Base-by-base conservation (phyloP, 1,140 invertebrate genomes). In the Drosophila sturtevanti region DNA sequence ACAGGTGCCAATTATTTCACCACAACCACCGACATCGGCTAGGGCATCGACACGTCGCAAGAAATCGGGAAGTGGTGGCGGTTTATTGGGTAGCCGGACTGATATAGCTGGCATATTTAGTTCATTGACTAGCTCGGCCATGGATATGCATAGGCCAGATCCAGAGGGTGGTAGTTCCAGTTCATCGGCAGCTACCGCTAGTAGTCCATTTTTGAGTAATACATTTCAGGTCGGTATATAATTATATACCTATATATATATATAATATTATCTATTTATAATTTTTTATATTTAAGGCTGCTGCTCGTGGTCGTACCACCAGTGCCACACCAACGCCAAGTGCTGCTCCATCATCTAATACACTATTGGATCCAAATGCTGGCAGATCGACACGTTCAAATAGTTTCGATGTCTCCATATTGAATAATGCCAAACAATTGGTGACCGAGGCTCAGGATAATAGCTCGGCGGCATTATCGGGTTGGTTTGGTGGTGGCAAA, bases 351-450 rank as follows among this genome's bases (percentile, higher is more conserved):
- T 24, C 61, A 0, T 54, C 68, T 4, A 71, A 72, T 10, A 69
- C 59, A 22, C 48, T 90, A 21, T 73, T 91, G 0, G 90, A 91
- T 63, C 90, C 90, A 2, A 91, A 91, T 59, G 90, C 89, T 1
- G 90, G 90, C 0, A 92, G 93, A 54, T 95, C 94, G 68, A 93
- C 92, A 24, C 94, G 96, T 0, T 96, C 96, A 1, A 97, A 96
- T 89, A 97, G 96, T 91, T 97, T 97, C 79, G 96, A 97, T 85
- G 94, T 96, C 1, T 96, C 96, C 6, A 94, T 96, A 14, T 92
- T 96, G 27, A 93, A 94, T 68, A 93, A 93, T 27, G 92, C 92
- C 14, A 92, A 92, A 66, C 89, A 90, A 54, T 60, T 79, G 67
- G 77, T 89, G 9, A 81, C 64, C 55, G 85, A 91, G 38, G 92